Base-by-base conservation (phyloP, 2,888 invertebrate genomes). In the Rhagonycha fulva region DNA sequence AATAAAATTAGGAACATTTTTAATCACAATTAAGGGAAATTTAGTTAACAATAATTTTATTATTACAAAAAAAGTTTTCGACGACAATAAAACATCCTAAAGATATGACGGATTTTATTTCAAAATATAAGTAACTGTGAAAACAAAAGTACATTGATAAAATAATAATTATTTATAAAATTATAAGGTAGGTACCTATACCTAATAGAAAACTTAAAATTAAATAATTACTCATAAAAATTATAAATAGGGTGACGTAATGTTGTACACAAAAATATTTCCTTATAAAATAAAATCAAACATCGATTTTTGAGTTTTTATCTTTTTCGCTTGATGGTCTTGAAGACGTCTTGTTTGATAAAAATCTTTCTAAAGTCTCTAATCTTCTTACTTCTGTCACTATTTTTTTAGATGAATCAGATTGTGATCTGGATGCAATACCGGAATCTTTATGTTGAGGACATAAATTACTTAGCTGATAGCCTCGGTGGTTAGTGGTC, bases 401-500 rank as follows among this genome's bases (percentile, higher is more conserved):
- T 30, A 62, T 74, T 72, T 72, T 68, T 66, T 76, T 75, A 14
- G 73, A 78, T 7, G 71, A 72, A n/a, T 69, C 73, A 5, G 75
- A 78, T 23, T 68, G 73, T 12, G 78, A 68, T 66, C 78, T 78
- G 14, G 79, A 77, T 14, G 63, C 77, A 14, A 74, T 67, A 9
- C 76, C 78, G 19, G 80, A 79, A 9, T 82, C 80, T 9, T 79
- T 79, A 74, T 80, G 81, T 77, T 81, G 82, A 75, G 80, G 81
- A 71, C 81, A 80, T 68, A 83, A 76, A 71, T 81, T 81, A 75
- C 79, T 82, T 80, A 81, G 77, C 47, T 82, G 81, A 78, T 80
- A 81, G 19, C 77, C 80, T 82, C 90, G 90, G 79, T 90, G 87
- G 79, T 74, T 76, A 26, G 68, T 62, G 19, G 71, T 74, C 12